phyloP scores from a whole-genome alignment of 2,888 invertebrate genomes.

The Acronicta alni region DNA sequence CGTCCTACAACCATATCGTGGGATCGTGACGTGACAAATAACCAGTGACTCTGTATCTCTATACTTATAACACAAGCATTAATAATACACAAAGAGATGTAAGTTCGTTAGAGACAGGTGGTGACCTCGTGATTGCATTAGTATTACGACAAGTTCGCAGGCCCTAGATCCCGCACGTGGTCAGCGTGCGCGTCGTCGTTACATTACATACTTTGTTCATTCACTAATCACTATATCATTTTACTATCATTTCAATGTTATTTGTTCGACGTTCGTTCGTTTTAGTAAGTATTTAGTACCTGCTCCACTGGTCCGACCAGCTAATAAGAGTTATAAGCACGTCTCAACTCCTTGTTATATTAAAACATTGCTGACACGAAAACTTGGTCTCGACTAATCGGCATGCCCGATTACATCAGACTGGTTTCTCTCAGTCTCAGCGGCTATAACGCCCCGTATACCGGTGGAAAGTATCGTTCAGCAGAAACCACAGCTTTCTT shows the following conservation, averaged over 20 bases:
- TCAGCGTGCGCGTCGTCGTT: constrained; percentile 1
- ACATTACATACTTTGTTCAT: too few relatives aligned
- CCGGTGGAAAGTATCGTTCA: constrained; percentile 75
- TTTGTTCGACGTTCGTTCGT: too few relatives aligned
- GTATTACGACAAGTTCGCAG: constrained; percentile 57
- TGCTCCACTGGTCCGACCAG: not conserved
- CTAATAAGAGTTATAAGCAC: constrained; percentile 9
- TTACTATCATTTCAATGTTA: too few relatives aligned
- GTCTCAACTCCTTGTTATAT: constrained; percentile 31
- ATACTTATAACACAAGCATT: constrained; percentile 21
- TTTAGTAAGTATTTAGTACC: not conserved
- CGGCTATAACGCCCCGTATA: constrained; percentile 39
- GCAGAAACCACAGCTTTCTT: constrained; percentile 81
- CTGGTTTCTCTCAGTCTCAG: constrained; percentile 68
- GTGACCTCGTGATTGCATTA: constrained; percentile 74
- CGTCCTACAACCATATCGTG: too few relatives aligned
- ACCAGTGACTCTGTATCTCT: too few relatives aligned
- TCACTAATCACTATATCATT: too few relatives aligned
- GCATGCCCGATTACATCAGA: constrained; percentile 70
- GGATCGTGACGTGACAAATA: too few relatives aligned
- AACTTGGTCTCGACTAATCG: constrained; percentile 56
- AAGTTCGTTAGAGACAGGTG: constrained; percentile 52
- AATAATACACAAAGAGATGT: constrained; percentile 44
- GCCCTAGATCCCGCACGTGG: constrained; percentile 67
- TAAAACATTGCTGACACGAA: constrained; percentile 27